Evolutionary conservation across 2,888 invertebrate genomes (phyloP).

Genomic region (Limulus polyphemus): DNA sequence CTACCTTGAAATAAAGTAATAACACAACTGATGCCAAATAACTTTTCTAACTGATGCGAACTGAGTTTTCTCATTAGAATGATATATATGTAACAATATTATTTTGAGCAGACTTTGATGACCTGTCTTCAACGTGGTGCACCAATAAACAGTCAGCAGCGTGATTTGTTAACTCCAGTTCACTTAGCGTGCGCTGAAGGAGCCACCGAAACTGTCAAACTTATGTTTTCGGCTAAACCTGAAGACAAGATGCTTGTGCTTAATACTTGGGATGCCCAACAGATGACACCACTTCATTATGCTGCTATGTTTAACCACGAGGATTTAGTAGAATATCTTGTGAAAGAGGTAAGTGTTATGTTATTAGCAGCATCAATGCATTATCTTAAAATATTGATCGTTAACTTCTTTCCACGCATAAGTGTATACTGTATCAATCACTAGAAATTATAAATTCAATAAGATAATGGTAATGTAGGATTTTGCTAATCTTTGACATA

Average conservation of each 20-base stretch:
- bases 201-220: conserved; percentile 66
- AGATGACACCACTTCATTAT: conserved; percentile 80
- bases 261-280: conserved; percentile 62
- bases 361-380: neutral
- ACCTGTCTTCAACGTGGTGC: conserved; percentile 72
- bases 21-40: too few species aligned
- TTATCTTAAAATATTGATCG: too few species aligned
- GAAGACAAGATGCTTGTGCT: conserved; percentile 56
- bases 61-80: too few species aligned
- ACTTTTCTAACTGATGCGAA: too few species aligned
- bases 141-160: conserved; percentile 72
- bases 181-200: conserved; percentile 78
- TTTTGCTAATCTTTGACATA: too few species aligned
- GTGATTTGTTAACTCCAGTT: conserved; percentile 75
- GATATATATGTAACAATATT: neutral
- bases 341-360: conserved; percentile 40
- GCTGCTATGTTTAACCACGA: conserved; percentile 86
- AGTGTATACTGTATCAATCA: too few species aligned
- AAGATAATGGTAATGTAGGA: too few species aligned
- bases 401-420: too few species aligned
- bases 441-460: too few species aligned
- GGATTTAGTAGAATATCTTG: conserved; percentile 53
- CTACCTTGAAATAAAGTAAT: too few species aligned
- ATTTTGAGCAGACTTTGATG: conserved; percentile 58
- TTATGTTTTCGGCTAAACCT: conserved; percentile 60